Evolutionary conservation across 2,113 vertebrate genomes (phyloP), one percentile per base, ranked within the genome.

Genomic region (Corythoichthys haematopterus): DNA sequence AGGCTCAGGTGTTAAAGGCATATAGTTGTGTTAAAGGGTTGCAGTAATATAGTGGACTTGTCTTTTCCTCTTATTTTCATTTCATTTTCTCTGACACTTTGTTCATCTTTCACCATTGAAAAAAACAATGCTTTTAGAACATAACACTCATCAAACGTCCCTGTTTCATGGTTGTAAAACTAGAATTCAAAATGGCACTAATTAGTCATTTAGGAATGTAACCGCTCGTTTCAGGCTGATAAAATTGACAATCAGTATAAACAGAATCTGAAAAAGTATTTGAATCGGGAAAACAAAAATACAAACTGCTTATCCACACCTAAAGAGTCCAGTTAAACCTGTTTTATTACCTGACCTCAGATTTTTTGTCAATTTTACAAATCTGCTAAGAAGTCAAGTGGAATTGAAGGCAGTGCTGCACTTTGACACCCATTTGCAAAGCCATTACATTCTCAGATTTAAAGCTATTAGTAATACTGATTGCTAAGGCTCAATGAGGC

Each of bases 381-480:
- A 77, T 53, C 61, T 70, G 68, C 66, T 68, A 72, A 63, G 68
- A 69, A 72, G 71, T 72, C 77, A 69, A 76, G 71, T 73, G 78
- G 78, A 68, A 74, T 76, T 63, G 50, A 65, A 56, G 70, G 50
- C 51, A 4, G 76, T 12, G 3, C 46, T 74, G 67, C 69, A 65
- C 79, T 80, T 59, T 84, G 81, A 81, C 76, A 77, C 68, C 74
- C 50, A 76, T 81, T 75, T 74, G 61, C 74, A 81, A 78, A 74
- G 64, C 69, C 76, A 80, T 82, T 79, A 79, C 72, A 75, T 74
- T 78, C 47, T 61, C 52, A 78, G 74, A 78, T 81, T 79, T 76
- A 68, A 81, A 65, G 48, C 76, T 68, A 83, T 86, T 83, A 81
- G 64, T 79, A 71, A 76, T 78, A 71, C 72, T 73, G 68, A 84